phyloP scores from a whole-genome alignment of 2,113 vertebrate genomes.

The Lophura nycthemera region DNA sequence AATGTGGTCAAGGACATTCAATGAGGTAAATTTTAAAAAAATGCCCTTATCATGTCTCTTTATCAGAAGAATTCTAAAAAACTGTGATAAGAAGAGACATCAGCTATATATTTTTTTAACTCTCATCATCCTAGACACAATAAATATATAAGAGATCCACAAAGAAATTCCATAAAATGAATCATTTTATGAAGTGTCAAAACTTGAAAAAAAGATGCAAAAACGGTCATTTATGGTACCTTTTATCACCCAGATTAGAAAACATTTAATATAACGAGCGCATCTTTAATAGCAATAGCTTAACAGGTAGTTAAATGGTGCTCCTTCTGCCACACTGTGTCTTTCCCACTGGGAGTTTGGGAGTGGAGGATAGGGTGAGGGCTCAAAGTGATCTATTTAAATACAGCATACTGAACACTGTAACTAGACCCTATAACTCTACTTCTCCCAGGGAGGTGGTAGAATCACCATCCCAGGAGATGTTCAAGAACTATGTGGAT shows the following conservation, averaged over 20 bases:
- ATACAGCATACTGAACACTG: background rate
- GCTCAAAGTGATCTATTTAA: background rate
- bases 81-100: background rate
- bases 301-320: background rate
- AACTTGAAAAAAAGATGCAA: background rate
- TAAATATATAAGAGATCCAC: background rate
- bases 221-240: background rate
- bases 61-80: background rate
- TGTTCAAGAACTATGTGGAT: no score
- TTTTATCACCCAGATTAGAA: background rate
- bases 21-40: background rate
- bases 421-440: background rate
- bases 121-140: background rate
- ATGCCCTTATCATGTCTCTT: background rate
- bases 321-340: background rate
- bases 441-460: no score
- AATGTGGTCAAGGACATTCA: background rate
- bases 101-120: background rate
- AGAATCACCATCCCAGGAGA: no score
- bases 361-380: background rate
- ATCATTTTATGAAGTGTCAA: background rate
- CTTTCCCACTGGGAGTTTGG: background rate
- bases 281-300: background rate
- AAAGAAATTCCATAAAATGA: background rate
- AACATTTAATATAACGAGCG: background rate